These are phyloP conservation scores for Uromys caudimaculatus DNA, from an alignment of 2,797 vertebrate species.

Conservation along the genomic window DNA sequence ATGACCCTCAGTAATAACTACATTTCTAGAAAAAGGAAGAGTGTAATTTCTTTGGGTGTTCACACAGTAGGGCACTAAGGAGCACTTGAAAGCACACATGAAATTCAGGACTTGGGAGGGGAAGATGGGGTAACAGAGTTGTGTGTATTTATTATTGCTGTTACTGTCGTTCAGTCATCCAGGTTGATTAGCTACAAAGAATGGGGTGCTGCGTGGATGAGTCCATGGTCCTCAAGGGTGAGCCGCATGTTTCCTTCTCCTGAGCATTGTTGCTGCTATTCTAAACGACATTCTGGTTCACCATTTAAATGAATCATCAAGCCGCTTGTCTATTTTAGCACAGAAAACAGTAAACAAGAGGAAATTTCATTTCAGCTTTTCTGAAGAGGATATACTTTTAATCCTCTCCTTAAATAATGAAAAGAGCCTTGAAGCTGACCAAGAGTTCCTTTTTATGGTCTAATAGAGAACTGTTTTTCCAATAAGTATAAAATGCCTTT, in stretches of 20 bases:
- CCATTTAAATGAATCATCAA: neutral
- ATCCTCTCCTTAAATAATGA: slow-evolving; percentile 69
- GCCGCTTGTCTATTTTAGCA: slow-evolving; percentile 29
- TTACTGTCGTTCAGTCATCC: neutral
- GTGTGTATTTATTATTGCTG: neutral
- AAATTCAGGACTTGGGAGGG: neutral
- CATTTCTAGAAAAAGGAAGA: neutral
- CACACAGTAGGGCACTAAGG: neutral
- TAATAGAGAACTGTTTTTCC: slow-evolving; percentile 6
- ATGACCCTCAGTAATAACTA: neutral
- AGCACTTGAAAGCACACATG: neutral
- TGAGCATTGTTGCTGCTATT: neutral
- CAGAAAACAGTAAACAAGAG: slow-evolving; percentile 32
- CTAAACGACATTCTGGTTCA: neutral
- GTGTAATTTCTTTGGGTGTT: neutral
- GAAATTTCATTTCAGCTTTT: slow-evolving; percentile 62
- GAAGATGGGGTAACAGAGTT: neutral
- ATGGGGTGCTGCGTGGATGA: neutral
- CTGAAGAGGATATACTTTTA: slow-evolving; percentile 62
- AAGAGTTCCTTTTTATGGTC: slow-evolving; percentile 59
- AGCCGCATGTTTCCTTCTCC: neutral
- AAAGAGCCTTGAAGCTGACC: slow-evolving; percentile 58
- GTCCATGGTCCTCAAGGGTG: neutral
- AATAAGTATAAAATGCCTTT: slow-evolving; percentile 62
- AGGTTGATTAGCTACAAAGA: neutral